phyloP scores from a whole-genome alignment of 1,140 invertebrate species.

The Procambarus clarkii region DNA sequence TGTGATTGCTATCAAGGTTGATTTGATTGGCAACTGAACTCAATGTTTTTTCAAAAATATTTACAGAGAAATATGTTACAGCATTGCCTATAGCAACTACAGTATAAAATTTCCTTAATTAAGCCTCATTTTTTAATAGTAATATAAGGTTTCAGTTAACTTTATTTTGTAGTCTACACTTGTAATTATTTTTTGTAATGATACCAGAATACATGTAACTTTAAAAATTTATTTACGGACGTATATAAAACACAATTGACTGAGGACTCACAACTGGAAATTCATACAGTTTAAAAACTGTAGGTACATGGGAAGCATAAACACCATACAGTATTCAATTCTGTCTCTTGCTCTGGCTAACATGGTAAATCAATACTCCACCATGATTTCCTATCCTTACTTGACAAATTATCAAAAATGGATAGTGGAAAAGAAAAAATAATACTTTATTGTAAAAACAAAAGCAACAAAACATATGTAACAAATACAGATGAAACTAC shows the following conservation, averaged over 20 bases:
- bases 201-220: not conserved
- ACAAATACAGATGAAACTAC: not conserved
- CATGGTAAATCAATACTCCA: not conserved
- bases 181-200: too few species aligned
- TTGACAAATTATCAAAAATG: not conserved
- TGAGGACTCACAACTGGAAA: not conserved
- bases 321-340: not conserved
- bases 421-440: not conserved
- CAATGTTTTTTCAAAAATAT: too few species aligned
- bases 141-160: too few species aligned
- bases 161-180: too few species aligned
- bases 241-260: not conserved
- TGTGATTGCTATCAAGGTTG: too few species aligned
- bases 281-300: constrained; percentile 1
- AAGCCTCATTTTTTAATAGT: too few species aligned
- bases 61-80: too few species aligned
- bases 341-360: not conserved
- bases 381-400: not conserved
- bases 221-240: constrained; percentile 3
- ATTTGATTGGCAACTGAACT: too few species aligned
- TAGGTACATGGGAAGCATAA: constrained; percentile 7
- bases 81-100: too few species aligned
- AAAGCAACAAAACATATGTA: not conserved
- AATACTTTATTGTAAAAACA: not conserved
- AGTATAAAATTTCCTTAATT: too few species aligned